phyloP scores from a whole-genome alignment of 2,113 vertebrate genomes.

The Tetraodon nigroviridis region DNA sequence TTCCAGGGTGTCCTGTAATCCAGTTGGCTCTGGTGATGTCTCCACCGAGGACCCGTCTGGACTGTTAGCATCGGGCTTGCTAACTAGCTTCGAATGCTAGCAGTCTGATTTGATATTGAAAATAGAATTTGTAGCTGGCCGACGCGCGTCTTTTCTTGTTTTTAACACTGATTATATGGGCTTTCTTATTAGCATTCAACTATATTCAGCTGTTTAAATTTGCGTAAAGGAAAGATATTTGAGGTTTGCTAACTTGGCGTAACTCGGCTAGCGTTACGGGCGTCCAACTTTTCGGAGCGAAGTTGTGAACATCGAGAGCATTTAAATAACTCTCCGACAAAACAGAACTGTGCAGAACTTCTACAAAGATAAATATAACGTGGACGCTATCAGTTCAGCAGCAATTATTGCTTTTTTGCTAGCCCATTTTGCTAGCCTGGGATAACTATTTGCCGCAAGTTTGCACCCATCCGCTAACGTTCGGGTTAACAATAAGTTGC shows the following conservation, averaged over 20 bases:
- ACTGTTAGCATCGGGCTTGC: constrained; percentile 39
- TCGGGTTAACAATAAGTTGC: constrained; percentile 3
- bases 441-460: constrained; percentile 36
- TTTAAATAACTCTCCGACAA: not conserved
- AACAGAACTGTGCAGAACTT: not conserved
- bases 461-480: constrained; percentile 35
- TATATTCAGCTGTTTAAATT: too few species aligned
- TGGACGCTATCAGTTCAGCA: not conserved
- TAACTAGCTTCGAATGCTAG: constrained; percentile 59
- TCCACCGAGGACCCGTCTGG: constrained; percentile 61
- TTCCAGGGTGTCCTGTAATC: constrained; percentile 54
- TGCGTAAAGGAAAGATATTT: too few species aligned
- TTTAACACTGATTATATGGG: too few species aligned
- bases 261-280: constrained; percentile 45
- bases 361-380: not conserved
- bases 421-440: constrained; percentile 24
- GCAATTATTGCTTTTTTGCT: constrained; percentile 13
- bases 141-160: too few species aligned
- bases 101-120: constrained; percentile 4
- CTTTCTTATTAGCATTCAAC: too few species aligned
- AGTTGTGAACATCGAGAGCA: constrained; percentile 24
- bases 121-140: not conserved
- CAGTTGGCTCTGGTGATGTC: constrained; percentile 58
- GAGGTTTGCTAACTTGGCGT: constrained; percentile 17
- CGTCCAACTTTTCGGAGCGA: constrained; percentile 50